These are phyloP conservation scores for Apostichopus parvimensis DNA, from an alignment of 35 echinoderm and acorn worm species.

Conservation along the genomic window DNA sequence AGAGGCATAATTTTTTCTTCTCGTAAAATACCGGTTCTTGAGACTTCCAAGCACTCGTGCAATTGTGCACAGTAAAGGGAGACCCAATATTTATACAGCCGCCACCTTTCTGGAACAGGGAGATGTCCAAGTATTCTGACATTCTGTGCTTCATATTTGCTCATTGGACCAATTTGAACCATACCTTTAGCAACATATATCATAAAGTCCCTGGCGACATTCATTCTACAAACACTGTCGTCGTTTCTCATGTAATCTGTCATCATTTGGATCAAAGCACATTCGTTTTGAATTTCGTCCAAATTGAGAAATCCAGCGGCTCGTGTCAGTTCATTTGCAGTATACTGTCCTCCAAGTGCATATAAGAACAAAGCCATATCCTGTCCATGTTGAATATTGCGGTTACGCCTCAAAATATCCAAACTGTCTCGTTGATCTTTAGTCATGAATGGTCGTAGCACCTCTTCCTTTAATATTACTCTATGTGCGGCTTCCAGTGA, in stretches of 20 bases:
- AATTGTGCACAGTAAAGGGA: constrained; percentile 19
- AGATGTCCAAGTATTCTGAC: constrained; percentile 48
- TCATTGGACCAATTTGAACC: constrained; percentile 22
- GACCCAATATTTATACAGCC: constrained; percentile 72
- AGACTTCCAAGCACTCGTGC: constrained; percentile 19
- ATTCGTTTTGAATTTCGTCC: neutral
- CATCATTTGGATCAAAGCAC: constrained; percentile 8
- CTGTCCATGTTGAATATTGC: neutral
- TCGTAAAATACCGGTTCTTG: neutral
- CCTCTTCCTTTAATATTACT: neutral
- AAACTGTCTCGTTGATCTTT: neutral
- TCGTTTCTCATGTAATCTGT: neutral
- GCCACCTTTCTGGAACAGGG: constrained; percentile 50
- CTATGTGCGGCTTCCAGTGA: constrained; percentile 8
- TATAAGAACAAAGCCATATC: neutral
- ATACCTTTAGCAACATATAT: constrained; percentile 24
- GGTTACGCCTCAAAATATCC: neutral
- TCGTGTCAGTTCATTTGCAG: neutral
- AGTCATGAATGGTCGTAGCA: constrained; percentile 2
- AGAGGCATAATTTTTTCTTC: neutral
- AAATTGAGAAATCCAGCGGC: neutral
- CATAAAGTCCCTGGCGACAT: neutral
- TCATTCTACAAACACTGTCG: neutral
- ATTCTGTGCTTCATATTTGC: constrained; percentile 26
- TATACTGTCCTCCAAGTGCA: neutral